Evolutionary conservation across 2,797 vertebrate species (phyloP).

Genomic region (Melanotaenia maccullochi): DNA sequence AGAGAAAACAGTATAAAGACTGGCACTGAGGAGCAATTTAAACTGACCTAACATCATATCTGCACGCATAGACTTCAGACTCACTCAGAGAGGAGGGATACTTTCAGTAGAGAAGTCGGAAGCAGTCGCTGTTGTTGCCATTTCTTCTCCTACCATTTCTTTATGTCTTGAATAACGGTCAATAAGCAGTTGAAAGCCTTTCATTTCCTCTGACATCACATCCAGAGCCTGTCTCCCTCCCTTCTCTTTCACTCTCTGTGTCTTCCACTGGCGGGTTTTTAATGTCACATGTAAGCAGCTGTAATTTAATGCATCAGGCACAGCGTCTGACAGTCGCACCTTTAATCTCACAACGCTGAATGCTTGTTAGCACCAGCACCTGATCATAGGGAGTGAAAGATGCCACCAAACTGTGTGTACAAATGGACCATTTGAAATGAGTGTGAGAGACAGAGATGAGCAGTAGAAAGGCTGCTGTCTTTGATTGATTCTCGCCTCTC

Average conservation of each 20-base stretch:
- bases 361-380: slow-evolving; percentile 65
- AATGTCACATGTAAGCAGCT: slow-evolving; percentile 72
- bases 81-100: slow-evolving; percentile 1
- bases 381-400: slow-evolving; percentile 70
- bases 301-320: slow-evolving; percentile 72
- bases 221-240: slow-evolving; percentile 44
- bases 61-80: slow-evolving; percentile 1
- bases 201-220: slow-evolving; percentile 67
- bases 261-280: slow-evolving; percentile 65
- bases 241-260: slow-evolving; percentile 45
- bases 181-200: slow-evolving; percentile 67
- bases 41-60: slow-evolving; percentile 1
- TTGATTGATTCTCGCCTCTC: slow-evolving; percentile 45
- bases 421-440: slow-evolving; percentile 62
- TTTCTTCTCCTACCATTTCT: slow-evolving; percentile 13
- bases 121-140: slow-evolving; percentile 1
- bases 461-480: slow-evolving; percentile 40
- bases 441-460: slow-evolving; percentile 28
- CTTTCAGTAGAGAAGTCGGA: slow-evolving; percentile 19
- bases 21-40: background rate
- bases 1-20: background rate
- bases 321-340: slow-evolving; percentile 61
- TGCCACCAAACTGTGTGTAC: slow-evolving; percentile 28
- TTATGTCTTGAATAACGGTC: slow-evolving; percentile 56
- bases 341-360: slow-evolving; percentile 69